A percentile compares a stretch with the other conserved stretches of the same genome.
These are phyloP conservation scores for Drosophila ficusphila DNA, from an alignment of 1,140 invertebrate genomes.

Conservation along the genomic window DNA sequence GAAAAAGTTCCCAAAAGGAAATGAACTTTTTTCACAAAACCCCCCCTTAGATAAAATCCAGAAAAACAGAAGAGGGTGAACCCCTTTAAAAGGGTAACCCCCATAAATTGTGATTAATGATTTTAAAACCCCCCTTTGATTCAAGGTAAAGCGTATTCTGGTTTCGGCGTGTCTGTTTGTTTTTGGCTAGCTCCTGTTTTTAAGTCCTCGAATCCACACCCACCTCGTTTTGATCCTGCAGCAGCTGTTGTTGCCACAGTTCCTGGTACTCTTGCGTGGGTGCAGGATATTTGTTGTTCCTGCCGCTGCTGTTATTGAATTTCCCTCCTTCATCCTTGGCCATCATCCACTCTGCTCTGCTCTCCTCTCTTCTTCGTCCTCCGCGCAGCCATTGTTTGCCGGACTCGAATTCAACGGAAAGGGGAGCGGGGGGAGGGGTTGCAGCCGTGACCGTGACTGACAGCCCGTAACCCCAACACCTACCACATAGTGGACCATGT, in stretches of 20 bases:
- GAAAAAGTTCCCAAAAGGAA: too few relatives aligned
- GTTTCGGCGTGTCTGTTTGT: slow-evolving; percentile 6
- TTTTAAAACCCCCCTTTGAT: not conserved
- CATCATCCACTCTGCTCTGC: slow-evolving; percentile 42
- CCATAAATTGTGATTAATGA: not conserved
- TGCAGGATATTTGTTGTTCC: slow-evolving; percentile 27
- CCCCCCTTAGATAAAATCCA: too few relatives aligned
- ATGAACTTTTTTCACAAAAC: too few relatives aligned
- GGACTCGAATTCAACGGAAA: not conserved
- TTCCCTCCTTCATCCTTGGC: slow-evolving; percentile 34
- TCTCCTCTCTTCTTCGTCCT: slow-evolving; percentile 5
- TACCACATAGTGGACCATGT: slow-evolving; percentile 30
- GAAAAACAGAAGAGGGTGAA: not conserved
- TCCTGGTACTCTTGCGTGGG: slow-evolving; percentile 31
- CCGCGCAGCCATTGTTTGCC: slow-evolving; percentile 36
- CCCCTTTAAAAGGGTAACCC: not conserved
- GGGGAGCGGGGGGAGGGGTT: slow-evolving; percentile 5
- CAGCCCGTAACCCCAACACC: slow-evolving; percentile 57
- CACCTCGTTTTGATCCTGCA: slow-evolving; percentile 11
- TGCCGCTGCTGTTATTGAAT: slow-evolving; percentile 60
- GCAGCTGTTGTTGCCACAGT: slow-evolving; percentile 37
- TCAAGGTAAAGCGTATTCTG: slow-evolving; percentile 5
- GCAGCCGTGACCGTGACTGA: slow-evolving; percentile 69
- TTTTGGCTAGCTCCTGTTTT: slow-evolving; percentile 11
- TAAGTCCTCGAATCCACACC: slow-evolving; percentile 7